Conservation (phyloP, 1,140 invertebrate genomes). For the Pachypsylla venusta region DNA sequence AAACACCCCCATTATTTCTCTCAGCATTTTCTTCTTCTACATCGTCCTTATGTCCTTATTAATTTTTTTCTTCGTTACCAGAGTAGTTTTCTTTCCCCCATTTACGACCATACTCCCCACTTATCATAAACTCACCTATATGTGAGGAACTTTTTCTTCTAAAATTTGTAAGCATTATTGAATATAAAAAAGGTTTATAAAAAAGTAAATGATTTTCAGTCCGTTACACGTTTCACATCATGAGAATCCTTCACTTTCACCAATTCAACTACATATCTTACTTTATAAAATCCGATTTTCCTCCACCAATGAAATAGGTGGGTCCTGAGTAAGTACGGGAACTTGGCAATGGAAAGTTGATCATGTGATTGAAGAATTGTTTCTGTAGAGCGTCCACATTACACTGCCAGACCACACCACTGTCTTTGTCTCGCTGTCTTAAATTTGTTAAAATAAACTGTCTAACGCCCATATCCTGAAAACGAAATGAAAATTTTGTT, state of each 20-base stretch:
- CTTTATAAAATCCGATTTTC: slow-evolving; percentile 60
- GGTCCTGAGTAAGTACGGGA: slow-evolving; percentile 44
- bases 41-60: too few species aligned
- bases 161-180: not conserved
- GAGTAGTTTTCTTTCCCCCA: not conserved
- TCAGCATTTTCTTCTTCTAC: too few species aligned
- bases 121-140: not conserved
- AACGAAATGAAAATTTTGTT: too few species aligned
- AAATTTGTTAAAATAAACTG: slow-evolving; percentile 70
- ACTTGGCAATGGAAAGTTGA: slow-evolving; percentile 39
- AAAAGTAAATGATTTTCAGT: not conserved
- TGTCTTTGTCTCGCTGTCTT: slow-evolving; percentile 41
- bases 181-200: not conserved
- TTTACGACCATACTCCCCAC: not conserved
- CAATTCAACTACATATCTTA: slow-evolving; percentile 30
- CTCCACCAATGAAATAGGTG: slow-evolving; percentile 68
- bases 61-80: too few species aligned
- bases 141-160: not conserved
- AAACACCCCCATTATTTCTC: too few species aligned
- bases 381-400: slow-evolving; percentile 53
- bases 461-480: slow-evolving; percentile 34
- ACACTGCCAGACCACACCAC: slow-evolving; percentile 51
- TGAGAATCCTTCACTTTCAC: not conserved
- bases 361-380: slow-evolving; percentile 43
- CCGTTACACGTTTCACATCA: too few species aligned